phyloP scores from a whole-genome alignment of 2,113 vertebrate species.

The Shinisaurus crocodilurus region DNA sequence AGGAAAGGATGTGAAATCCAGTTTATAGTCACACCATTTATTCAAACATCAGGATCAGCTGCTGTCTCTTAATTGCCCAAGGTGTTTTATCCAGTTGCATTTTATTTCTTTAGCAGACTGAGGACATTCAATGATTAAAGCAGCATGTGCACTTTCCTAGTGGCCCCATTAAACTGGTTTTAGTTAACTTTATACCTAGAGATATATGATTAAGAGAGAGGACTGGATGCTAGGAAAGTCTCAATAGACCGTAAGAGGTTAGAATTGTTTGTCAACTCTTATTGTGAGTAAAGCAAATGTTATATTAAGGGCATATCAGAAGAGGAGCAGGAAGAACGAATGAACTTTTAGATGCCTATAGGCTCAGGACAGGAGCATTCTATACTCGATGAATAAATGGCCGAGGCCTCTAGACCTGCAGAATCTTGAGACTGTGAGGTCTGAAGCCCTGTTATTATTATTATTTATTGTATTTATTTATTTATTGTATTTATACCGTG shows the following conservation, averaged over 20 bases:
- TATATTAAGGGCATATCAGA: not conserved
- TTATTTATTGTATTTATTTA: no score
- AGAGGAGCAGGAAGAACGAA: not conserved
- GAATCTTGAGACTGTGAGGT: not conserved
- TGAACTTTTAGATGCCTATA: not conserved
- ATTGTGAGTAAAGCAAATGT: not conserved
- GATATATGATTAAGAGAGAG: not conserved
- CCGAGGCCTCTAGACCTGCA: not conserved
- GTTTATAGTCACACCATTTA: not conserved
- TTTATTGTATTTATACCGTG: no score
- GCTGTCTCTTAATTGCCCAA: not conserved
- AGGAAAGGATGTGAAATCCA: not conserved
- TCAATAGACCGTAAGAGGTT: not conserved
- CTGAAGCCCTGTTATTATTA: not conserved
- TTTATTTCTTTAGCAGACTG: conserved; percentile 4
- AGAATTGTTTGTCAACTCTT: not conserved
- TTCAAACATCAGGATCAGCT: not conserved
- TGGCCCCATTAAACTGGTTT: not conserved
- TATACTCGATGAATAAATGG: not conserved
- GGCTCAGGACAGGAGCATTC: not conserved
- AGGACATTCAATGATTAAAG: conserved; percentile 14
- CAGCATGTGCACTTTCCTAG: not conserved
- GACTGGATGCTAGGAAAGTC: not conserved
- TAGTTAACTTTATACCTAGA: not conserved
- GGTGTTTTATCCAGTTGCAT: not conserved